Evolutionary conservation across 1,140 invertebrate species (phyloP), one percentile per base, ranked within the genome.

Genomic region (Wasmannia auropunctata): DNA sequence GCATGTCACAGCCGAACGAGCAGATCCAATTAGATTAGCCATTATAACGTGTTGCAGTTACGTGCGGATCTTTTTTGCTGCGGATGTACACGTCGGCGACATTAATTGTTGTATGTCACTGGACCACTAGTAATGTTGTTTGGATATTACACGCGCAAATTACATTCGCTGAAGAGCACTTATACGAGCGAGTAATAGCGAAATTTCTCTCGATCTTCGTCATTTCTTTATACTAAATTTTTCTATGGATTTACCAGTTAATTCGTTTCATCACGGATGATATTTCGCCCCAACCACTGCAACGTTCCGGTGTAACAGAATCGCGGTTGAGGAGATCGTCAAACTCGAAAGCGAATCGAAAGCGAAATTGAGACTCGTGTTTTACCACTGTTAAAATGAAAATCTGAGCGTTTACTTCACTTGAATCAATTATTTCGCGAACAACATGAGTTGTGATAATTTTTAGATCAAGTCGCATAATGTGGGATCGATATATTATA

Each of bases 231-330:
- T 51, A 31, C 49, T 28, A 62, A 37, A 62, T 76, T 76, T 62
- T 56, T 76, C 37, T 56, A 10, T 10, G 16, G 51, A 58, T 16
- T 40, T 31, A 31, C 31, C 65, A 49, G 51, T 77, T 79, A 54
- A 56, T 51, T 54, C 49, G 76, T 67, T 79, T 84, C 63, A 76
- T 85, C 62, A 56, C 51, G 62, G 77, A 88, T 87, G 87, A 84
- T 84, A 83, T 76, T 88, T 51, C 67, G 67, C 69, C 34, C 28
- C 86, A 49, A 77, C 49, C 70, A 3, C n/a, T 11, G 58, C 25
- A 40, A 85, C 7, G 54, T 67, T 16, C 16, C 54, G 46, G 22
- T 43, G 1, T 79, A 54, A 60, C 65, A 37, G 63, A 77, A 70
- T 85, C 65, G 34, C 37, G 6, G 19, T 76, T 28, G 49, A 74